Evolutionary conservation across 2,888 invertebrate species (phyloP), one percentile per base, ranked within the genome.

Genomic region (Tetragnatha montana): DNA sequence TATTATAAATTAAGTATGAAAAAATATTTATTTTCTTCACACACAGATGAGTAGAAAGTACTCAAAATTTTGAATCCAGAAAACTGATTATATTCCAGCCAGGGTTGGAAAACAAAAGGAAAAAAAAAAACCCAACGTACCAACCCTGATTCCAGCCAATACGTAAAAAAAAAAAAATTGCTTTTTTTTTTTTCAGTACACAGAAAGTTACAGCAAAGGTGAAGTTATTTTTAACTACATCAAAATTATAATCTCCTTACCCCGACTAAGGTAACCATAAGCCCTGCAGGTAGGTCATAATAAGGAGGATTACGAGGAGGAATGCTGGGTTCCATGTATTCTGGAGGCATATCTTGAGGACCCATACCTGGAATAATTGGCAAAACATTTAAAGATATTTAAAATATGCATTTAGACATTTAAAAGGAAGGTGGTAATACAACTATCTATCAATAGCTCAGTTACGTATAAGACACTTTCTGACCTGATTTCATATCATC

Each of bases 211-310:
- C 35, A 35, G 35, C 35, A 35, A 35, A 35, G 35, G 4, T 4
- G n/a, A n/a, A 35, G 35, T 35, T 35, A n/a, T 35, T 35, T 35
- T 35, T 35, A 35, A 35, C 35, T 35, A 35, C 35, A 35, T 35
- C 35, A 35, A 35, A 2, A 35, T 35, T 2, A 35, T 2, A 71
- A 3, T 51, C 12, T 35, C 92, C 94, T 93, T 94, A 97, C 96
- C 95, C 96, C 97, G 90, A 99, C 97, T 17, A 99, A 95, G n/a
- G 99, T 98, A 88, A 98, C 98, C 96, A 99, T 99, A 22, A 99
- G 95, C 75, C 99, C 99, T 86, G 99, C 99, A 2, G 99, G 99
- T 91, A 99, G 95, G 93, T 99, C 99, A 93, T 97, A 99, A 94
- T 99, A 99, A 81, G 99, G 98, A 97, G 96, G 98, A 92, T 97